Evolutionary conservation across 2,797 vertebrate species (phyloP).

Genomic region (Oophaga sylvatica): DNA sequence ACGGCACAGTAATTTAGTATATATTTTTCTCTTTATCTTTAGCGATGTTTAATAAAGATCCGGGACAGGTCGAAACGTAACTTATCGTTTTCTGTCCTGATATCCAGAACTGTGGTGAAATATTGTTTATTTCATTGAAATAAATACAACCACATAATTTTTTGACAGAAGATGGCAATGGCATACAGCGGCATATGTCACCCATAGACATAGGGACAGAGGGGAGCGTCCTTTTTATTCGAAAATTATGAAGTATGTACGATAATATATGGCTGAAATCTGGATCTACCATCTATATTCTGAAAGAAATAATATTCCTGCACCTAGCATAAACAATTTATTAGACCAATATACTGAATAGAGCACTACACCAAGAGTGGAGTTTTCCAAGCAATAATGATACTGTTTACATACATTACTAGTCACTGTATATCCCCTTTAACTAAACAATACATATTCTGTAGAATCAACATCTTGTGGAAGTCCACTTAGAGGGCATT

Average conservation of each 20-base stretch:
- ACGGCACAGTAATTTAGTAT: too few relatives aligned
- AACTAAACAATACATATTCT: slow-evolving; percentile 31
- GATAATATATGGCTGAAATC: neutral
- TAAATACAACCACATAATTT: too few relatives aligned
- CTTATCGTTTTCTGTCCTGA: too few relatives aligned
- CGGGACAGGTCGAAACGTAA: too few relatives aligned
- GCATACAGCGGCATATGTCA: too few relatives aligned
- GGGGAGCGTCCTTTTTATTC: neutral
- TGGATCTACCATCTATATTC: neutral
- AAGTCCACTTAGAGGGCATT: slow-evolving; percentile 8
- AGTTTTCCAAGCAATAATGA: neutral
- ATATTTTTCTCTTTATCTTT: too few relatives aligned
- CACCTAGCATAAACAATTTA: slow-evolving; percentile 36
- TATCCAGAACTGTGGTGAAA: too few relatives aligned
- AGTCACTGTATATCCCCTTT: slow-evolving; percentile 14
- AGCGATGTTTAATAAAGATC: too few relatives aligned
- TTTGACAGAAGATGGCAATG: too few relatives aligned
- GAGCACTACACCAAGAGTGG: slow-evolving; percentile 1
- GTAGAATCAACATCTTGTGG: slow-evolving; percentile 6
- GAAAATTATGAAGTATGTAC: neutral
- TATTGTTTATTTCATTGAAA: too few relatives aligned
- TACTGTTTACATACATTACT: slow-evolving; percentile 15
- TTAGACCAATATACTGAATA: slow-evolving; percentile 1
- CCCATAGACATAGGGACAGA: neutral
- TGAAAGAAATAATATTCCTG: neutral